Evolutionary conservation across 2,888 invertebrate genomes (phyloP).

Genomic region (Petrophora chlorosata): DNA sequence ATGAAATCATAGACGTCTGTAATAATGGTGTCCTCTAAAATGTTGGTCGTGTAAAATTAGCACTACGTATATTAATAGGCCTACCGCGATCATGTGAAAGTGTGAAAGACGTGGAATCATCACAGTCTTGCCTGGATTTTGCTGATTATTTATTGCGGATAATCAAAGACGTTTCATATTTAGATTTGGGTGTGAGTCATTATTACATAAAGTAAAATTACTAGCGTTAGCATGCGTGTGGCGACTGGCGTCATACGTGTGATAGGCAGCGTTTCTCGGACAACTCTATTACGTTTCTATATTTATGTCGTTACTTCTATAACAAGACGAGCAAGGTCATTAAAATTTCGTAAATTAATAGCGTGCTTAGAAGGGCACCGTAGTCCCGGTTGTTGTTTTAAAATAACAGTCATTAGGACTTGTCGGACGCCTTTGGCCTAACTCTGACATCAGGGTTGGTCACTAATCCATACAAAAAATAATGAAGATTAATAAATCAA

Average conservation of each 20-base stretch:
- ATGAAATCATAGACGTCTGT: slow-evolving; percentile 41
- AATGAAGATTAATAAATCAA: too few species aligned
- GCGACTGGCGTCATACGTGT: background rate
- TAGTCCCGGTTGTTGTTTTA: too few species aligned
- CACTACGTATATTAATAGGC: slow-evolving; percentile 46
- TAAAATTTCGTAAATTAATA: too few species aligned
- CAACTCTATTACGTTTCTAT: too few species aligned
- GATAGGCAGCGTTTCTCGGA: too few species aligned
- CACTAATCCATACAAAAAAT: too few species aligned
- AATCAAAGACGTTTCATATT: slow-evolving; percentile 13
- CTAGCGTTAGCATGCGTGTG: background rate
- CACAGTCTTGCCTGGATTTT: slow-evolving; percentile 11
- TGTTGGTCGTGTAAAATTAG: slow-evolving; percentile 54
- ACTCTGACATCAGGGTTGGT: too few species aligned
- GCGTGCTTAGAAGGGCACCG: too few species aligned
- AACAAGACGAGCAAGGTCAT: too few species aligned
- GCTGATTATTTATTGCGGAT: slow-evolving; percentile 25
- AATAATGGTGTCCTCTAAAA: slow-evolving; percentile 36
- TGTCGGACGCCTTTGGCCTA: too few species aligned
- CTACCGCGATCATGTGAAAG: slow-evolving; percentile 22
- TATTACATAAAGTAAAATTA: background rate
- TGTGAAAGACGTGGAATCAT: slow-evolving; percentile 22
- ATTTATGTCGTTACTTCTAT: too few species aligned
- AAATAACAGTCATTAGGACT: too few species aligned
- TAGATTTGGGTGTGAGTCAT: slow-evolving; percentile 6